Conservation (phyloP, 2,113 vertebrate species). For the Daphoenositta chrysoptera region DNA sequence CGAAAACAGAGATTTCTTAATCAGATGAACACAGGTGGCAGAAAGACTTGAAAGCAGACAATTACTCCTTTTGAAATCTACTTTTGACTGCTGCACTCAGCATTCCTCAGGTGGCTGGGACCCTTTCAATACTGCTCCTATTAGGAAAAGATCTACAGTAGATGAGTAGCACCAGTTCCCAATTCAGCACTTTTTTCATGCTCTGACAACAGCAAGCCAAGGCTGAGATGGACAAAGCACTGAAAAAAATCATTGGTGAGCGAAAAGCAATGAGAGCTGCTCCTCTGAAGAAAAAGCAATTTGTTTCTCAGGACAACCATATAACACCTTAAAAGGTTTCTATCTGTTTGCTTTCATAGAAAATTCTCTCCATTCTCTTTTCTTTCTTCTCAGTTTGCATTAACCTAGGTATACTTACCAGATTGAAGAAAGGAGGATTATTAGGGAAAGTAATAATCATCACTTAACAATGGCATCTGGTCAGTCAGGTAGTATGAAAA, state of each 20-base stretch:
- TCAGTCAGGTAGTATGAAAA: neutral
- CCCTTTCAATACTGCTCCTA: neutral
- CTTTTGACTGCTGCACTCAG: slow-evolving; percentile 17
- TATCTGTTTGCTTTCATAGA: neutral
- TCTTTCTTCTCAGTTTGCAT: neutral
- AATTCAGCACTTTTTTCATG: neutral
- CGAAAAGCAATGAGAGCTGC: neutral
- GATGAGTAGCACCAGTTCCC: neutral
- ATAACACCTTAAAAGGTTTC: neutral
- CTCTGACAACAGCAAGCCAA: neutral
- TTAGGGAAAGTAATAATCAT: neutral
- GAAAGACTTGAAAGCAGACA: slow-evolving; percentile 4
- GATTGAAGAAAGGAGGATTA: neutral
- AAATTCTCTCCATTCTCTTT: neutral
- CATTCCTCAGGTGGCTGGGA: slow-evolving; percentile 11
- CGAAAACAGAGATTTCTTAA: neutral
- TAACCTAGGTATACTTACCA: neutral
- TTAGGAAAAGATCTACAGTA: neutral
- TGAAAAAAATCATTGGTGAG: neutral
- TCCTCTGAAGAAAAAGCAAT: neutral
- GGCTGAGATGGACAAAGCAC: neutral
- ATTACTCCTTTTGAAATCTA: neutral
- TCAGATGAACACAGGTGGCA: slow-evolving; percentile 7
- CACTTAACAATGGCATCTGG: neutral
- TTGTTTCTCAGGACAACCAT: neutral